These are phyloP conservation scores for Lepidocolaptes lacrymiger DNA, from an alignment of 2,797 vertebrate genomes.

Conservation along the genomic window DNA sequence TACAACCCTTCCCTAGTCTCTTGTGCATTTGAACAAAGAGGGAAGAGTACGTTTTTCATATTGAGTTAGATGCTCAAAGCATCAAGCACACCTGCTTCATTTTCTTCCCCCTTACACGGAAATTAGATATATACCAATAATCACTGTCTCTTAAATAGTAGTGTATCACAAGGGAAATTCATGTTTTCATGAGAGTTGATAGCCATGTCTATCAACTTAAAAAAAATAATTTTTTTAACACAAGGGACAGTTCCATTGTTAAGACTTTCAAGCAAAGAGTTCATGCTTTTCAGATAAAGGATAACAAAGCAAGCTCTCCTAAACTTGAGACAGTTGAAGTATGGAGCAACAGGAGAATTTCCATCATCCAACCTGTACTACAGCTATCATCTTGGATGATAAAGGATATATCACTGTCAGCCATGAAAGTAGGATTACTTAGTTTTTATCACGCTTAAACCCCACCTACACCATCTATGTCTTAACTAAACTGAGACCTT, in stretches of 20 bases:
- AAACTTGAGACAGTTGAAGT: background rate
- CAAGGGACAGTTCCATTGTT: background rate
- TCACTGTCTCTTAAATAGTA: background rate
- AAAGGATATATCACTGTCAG: background rate
- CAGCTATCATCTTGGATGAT: background rate
- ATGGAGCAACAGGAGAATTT: background rate
- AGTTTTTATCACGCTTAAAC: background rate
- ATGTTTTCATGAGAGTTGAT: background rate
- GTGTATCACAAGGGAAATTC: background rate
- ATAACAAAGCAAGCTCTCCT: background rate
- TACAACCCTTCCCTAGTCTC: background rate
- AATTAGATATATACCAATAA: background rate
- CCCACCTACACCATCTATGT: background rate
- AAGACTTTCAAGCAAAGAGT: background rate
- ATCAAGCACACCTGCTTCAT: background rate
- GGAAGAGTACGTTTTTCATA: background rate
- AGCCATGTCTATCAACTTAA: background rate
- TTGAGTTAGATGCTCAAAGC: background rate
- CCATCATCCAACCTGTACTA: background rate
- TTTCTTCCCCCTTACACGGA: background rate
- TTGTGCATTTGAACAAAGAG: background rate
- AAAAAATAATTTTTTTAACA: background rate
- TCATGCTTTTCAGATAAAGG: background rate
- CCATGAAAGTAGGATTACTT: background rate
- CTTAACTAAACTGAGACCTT: conserved; percentile 8